Percentiles rank a stretch among this genome's conserved stretches.
Conservation (phyloP, 1,140 invertebrate species). For the Elysia chlorotica region DNA sequence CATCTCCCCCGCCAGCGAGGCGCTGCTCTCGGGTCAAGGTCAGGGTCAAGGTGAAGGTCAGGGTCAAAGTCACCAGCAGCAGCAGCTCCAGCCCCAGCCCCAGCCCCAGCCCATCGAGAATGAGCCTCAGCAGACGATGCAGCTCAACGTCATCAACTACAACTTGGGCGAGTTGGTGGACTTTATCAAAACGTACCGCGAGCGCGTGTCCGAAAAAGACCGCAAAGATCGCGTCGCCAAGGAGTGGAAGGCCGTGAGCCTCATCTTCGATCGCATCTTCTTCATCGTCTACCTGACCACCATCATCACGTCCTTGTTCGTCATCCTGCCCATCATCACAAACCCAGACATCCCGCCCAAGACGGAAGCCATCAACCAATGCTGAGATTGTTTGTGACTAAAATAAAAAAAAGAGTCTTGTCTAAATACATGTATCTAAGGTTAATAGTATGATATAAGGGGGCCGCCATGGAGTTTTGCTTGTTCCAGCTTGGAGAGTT, state of each 20-base stretch:
- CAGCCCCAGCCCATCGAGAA: too few relatives aligned
- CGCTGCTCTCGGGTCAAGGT: conserved; percentile 30
- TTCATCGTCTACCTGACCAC: conserved; percentile 60
- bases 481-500: background rate
- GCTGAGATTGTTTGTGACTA: background rate
- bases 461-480: background rate
- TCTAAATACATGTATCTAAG: background rate
- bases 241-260: conserved; percentile 61
- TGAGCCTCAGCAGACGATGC: conserved; percentile 31
- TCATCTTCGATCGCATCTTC: conserved; percentile 61
- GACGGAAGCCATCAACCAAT: background rate
- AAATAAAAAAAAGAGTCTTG: background rate
- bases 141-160: conserved; percentile 50
- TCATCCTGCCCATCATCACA: conserved; percentile 53
- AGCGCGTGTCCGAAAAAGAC: conserved; percentile 56
- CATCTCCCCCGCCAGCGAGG: conserved; percentile 36
- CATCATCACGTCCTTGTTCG: conserved; percentile 57
- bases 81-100: too few relatives aligned
- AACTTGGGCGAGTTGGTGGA: conserved; percentile 57
- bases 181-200: conserved; percentile 49
- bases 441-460: background rate
- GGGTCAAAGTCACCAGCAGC: too few relatives aligned
- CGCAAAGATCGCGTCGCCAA: conserved; percentile 53
- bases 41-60: too few relatives aligned
- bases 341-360: background rate